These are phyloP conservation scores for Morphnarchus princeps DNA, from an alignment of 2,113 vertebrate species.

Conservation along the genomic window DNA sequence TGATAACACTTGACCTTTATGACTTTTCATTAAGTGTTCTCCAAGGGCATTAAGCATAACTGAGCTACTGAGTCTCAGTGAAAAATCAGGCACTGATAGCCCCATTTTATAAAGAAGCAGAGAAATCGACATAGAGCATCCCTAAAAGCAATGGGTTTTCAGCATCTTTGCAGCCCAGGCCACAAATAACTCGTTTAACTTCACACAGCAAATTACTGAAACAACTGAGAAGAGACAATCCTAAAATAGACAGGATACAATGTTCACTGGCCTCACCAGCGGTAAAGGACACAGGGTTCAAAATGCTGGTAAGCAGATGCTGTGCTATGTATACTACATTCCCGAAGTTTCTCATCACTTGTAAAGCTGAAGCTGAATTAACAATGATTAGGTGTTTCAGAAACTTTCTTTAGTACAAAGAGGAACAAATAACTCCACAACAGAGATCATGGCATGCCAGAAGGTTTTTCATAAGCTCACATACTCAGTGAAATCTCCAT, in stretches of 20 bases:
- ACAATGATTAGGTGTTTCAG: not conserved
- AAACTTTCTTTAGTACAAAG: not conserved
- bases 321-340: not conserved
- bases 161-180: not conserved
- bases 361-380: conserved; percentile 1
- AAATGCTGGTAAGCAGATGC: conserved; percentile 14
- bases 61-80: not conserved
- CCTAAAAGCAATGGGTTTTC: not conserved
- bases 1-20: not conserved
- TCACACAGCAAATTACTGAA: conserved; percentile 49
- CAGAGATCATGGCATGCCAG: not conserved
- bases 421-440: not conserved
- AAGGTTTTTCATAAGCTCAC: not conserved
- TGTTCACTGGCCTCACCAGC: conserved; percentile 30
- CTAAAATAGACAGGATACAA: conserved; percentile 52
- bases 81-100: not conserved
- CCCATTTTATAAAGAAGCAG: not conserved
- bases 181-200: conserved; percentile 27
- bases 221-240: conserved; percentile 47
- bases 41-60: not conserved
- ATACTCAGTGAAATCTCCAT: not conserved
- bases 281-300: conserved; percentile 46
- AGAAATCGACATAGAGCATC: not conserved
- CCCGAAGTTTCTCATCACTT: not conserved
- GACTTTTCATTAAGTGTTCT: not conserved